Evolutionary conservation across 2,113 vertebrate species (phyloP).

Genomic region (Panthera tigris): DNA sequence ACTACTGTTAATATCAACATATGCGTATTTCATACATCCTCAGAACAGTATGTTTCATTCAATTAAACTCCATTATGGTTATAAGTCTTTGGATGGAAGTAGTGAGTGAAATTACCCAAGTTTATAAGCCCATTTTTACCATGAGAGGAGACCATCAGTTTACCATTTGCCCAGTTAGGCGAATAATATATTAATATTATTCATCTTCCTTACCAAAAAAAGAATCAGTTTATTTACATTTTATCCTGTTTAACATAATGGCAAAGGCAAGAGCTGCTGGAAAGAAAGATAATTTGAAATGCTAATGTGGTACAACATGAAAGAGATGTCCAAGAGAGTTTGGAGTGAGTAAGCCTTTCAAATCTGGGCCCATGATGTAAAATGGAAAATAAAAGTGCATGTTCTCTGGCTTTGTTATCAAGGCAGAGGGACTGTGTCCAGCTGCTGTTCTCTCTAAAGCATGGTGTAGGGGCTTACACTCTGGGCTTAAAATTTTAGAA

Average conservation of each 20-base stretch:
- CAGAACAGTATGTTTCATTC: neutral
- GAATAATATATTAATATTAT: neutral
- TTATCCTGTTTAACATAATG: neutral
- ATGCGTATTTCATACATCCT: neutral
- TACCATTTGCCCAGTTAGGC: neutral
- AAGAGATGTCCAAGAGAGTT: neutral
- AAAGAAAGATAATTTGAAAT: conserved; percentile 11
- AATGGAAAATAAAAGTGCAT: neutral
- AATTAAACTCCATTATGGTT: neutral
- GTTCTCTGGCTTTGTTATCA: neutral
- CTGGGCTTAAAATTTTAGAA: neutral
- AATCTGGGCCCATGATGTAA: neutral
- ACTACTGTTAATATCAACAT: neutral
- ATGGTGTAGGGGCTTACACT: neutral
- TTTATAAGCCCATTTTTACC: neutral
- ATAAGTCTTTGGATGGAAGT: neutral
- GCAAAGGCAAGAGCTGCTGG: neutral
- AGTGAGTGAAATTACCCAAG: neutral
- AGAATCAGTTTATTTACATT: neutral
- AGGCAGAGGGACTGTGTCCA: neutral
- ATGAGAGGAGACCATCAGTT: neutral
- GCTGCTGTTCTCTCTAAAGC: neutral
- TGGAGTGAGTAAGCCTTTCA: conserved; percentile 27
- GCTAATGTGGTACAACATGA: neutral
- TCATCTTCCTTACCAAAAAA: neutral